These are phyloP conservation scores for Diprion similis DNA, from an alignment of 1,140 invertebrate genomes.

Conservation along the genomic window DNA sequence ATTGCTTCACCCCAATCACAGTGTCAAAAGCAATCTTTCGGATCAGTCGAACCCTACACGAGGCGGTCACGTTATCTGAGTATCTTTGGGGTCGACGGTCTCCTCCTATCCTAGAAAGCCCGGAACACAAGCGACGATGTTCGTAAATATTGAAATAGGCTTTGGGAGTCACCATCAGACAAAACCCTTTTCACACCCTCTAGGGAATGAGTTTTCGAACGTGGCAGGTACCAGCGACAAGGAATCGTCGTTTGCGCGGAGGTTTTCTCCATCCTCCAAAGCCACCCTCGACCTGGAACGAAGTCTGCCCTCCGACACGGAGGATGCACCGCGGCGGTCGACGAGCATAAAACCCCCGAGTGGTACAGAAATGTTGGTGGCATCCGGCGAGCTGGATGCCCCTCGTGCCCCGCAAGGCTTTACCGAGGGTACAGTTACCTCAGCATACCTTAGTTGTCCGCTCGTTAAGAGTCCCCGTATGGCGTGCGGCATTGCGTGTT, in stretches of 20 bases:
- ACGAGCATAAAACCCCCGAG: conserved; percentile 54
- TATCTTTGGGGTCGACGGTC: conserved; percentile 1
- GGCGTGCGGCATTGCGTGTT: conserved; percentile 39
- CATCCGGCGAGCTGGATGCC: conserved; percentile 11
- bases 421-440: conserved; percentile 43
- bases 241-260: no score
- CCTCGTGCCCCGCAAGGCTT: conserved; percentile 16
- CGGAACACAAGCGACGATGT: neutral
- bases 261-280: neutral
- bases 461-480: conserved; percentile 62
- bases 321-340: conserved; percentile 41
- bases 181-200: neutral
- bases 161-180: neutral
- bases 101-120: neutral
- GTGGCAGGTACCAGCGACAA: no score
- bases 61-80: neutral
- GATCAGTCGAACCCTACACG: neutral
- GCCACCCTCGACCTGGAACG: neutral
- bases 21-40: neutral
- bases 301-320: conserved; percentile 38
- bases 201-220: neutral
- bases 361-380: conserved; percentile 33
- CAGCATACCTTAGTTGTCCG: conserved; percentile 62
- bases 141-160: conserved; percentile 7
- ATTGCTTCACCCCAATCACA: neutral